Evolutionary conservation across 1,140 invertebrate genomes (phyloP), one percentile per base, ranked within the genome.

Genomic region (Propsilocerus akamusi): DNA sequence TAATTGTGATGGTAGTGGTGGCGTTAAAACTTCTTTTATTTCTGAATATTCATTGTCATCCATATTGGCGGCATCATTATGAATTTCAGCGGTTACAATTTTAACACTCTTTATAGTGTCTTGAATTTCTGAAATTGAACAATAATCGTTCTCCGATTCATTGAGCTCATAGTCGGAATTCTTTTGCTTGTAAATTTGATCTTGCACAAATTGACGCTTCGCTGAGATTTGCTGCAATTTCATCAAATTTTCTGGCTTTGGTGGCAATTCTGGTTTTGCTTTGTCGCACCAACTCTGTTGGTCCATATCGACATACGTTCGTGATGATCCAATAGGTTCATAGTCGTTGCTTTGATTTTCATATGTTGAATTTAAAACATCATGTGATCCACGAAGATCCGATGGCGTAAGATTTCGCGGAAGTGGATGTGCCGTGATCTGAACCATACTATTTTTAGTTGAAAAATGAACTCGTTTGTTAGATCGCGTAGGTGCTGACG

Each of bases 201-300:
- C 46, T 23, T 49, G 48, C 5, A 51, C 41, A 25, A 24, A 23
- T 22, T n/a, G 14, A 26, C 26, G 57, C n/a, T 60, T 54, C 12
- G 32, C 12, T 22, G 28, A 4, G 10, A 52, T 52, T 49, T 34
- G 64, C 8, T 57, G 58, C 20, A 65, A 63, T 46, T 64, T 64
- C 55, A 59, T 59, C 52, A 68, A 66, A 69, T 67, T 78, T 46
- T 68, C 64, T 10, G 77, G 77, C 57, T 80, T 80, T 0, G 76
- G 77, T 3, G 76, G 76, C 17, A 79, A 53, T 4, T 72, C 74
- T 7, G 77, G 76, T 0, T 53, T 47, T 14, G 52, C 49, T 3
- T 48, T 48, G 25, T 56, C 51, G 2, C 24, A 10, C 4, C 17
- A 14, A 17, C 30, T 12, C 48, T 53, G 50, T 1, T 57, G 52